Conservation (phyloP, 2,113 vertebrate genomes). For the Phalacrocorax aristotelis region DNA sequence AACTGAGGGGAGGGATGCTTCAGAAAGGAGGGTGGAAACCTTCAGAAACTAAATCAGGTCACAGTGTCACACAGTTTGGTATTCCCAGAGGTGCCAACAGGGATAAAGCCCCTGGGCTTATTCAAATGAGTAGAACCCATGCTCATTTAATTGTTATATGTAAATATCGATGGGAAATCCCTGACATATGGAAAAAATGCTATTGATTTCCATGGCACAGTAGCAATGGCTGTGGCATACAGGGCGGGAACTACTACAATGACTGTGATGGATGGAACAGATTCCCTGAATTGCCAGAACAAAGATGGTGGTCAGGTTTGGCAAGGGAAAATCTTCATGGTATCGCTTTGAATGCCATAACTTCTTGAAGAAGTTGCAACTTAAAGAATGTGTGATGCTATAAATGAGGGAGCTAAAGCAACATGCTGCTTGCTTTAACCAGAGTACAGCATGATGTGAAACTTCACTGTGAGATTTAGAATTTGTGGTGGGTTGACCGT, state of each 20-base stretch:
- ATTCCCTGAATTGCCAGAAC: background rate
- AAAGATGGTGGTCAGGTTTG: background rate
- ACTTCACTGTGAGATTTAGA: background rate
- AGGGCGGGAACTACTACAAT: background rate
- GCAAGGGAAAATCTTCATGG: background rate
- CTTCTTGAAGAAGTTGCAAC: background rate
- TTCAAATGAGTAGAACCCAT: background rate
- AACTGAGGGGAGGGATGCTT: background rate
- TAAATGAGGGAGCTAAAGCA: background rate
- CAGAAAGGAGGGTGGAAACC: background rate
- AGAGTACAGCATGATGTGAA: background rate
- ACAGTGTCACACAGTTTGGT: background rate
- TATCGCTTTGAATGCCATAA: background rate
- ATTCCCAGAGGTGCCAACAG: background rate
- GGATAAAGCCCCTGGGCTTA: background rate
- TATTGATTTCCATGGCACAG: background rate
- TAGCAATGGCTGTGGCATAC: background rate
- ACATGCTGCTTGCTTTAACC: background rate
- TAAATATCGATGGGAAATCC: background rate
- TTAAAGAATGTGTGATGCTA: fast-evolving
- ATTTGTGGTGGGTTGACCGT: background rate
- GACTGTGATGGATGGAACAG: background rate
- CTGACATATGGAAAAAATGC: background rate
- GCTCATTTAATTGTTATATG: background rate
- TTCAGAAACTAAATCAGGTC: background rate